These are phyloP conservation scores for Leptinotarsa peninsularis DNA, from an alignment of 2,888 invertebrate species.

Conservation along the genomic window DNA sequence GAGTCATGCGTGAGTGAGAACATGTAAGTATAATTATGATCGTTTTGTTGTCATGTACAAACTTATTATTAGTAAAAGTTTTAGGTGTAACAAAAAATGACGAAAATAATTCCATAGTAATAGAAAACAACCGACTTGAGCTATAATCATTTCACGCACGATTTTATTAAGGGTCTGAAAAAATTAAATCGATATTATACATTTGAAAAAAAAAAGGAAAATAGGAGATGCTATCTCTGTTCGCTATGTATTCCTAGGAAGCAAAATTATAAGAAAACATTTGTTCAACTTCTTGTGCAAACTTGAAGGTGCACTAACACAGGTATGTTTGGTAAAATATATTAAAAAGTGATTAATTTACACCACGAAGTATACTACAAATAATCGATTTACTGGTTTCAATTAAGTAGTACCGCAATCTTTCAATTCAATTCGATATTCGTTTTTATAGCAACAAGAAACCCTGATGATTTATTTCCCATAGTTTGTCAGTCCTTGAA, in stretches of 20 bases:
- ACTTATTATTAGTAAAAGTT: slow-evolving; percentile 8
- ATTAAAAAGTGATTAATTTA: too few species aligned
- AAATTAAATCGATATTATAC: not conserved
- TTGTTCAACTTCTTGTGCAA: too few species aligned
- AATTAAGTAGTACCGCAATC: too few species aligned
- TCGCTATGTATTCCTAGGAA: too few species aligned
- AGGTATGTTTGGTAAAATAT: too few species aligned
- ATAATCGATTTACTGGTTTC: too few species aligned
- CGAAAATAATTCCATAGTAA: not conserved
- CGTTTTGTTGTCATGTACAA: not conserved
- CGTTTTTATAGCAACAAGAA: not conserved
- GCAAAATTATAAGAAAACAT: too few species aligned
- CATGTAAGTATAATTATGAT: not conserved
- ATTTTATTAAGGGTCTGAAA: not conserved
- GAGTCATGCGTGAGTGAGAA: slow-evolving; percentile 8
- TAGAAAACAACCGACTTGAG: not conserved
- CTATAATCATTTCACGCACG: not conserved
- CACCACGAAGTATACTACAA: too few species aligned
- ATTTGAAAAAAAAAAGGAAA: too few species aligned
- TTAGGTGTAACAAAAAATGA: slow-evolving; percentile 10
- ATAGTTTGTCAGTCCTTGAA: not conserved
- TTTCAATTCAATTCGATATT: too few species aligned
- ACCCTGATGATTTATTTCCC: not conserved
- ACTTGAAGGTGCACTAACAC: too few species aligned
- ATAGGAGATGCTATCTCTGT: too few species aligned